Base-by-base conservation (phyloP, 92 coral and sea anemone genomes). In the Nematostella vectensis region DNA sequence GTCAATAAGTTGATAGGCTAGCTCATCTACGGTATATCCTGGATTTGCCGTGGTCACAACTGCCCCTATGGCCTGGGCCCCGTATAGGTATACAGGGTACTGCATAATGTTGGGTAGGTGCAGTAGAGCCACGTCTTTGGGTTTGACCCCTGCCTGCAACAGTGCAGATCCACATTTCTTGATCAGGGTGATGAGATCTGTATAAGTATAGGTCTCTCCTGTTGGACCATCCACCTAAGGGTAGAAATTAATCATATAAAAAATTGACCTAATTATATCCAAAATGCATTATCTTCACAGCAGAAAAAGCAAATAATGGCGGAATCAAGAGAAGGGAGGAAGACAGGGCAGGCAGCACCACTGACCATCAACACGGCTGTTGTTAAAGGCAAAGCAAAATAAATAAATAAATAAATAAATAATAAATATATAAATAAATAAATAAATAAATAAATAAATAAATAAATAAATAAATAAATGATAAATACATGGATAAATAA, bases 111-210 rank as follows among this genome's bases (percentile, higher is more conserved):
- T 76, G 13, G 69, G 65, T 9, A 64, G 61, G 38, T 27, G 54
- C 8, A 69, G 15, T 6, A 71, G 77, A 61, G 58, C 26, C 11
- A 76, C 83, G 56, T 76, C 83, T 31, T 65, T 54, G 16, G 48
- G 49, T 29, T 43, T 50, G 15, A 69, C 26, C 15, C 83, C 77
- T 11, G 43, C 52, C n/a, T 61, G 65, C 18, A 52, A 51, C 56
- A 76, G 45, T 2, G 77, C 72, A 13, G 83, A 76, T 9, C 72
- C 83, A 48, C 47, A 49, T 47, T 63, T 69, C n/a, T n/a, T 53
- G 4, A 18, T 31, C 25, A 54, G 18, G 26, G 54, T 58, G 48
- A 58, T 54, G 19, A 76, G 3, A 43, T 76, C 60, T 9, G 54
- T 50, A 50, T 54, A 76, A 2, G 83, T 61, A 54, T 53, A 70